Evolutionary conservation across 1,140 invertebrate genomes (phyloP).

Genomic region (Hirudo medicinalis): DNA sequence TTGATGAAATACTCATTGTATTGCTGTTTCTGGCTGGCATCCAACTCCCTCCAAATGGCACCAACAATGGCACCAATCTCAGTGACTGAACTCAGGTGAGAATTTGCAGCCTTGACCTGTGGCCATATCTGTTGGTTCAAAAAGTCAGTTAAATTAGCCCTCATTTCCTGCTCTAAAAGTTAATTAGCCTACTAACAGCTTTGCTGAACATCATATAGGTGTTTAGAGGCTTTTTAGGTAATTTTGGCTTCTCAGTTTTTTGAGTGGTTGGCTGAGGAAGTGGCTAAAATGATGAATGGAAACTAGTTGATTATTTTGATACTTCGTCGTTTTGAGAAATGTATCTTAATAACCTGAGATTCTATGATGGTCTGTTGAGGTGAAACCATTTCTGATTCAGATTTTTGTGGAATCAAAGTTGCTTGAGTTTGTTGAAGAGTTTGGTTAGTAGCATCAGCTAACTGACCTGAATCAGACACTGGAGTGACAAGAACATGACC

Average conservation of each 20-base stretch:
- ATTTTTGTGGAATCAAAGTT: slow-evolving; percentile 3
- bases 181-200: slow-evolving; percentile 20
- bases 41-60: slow-evolving; percentile 22
- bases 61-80: slow-evolving; percentile 25
- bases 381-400: slow-evolving; percentile 4
- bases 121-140: slow-evolving; percentile 22
- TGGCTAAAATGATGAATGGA: not conserved
- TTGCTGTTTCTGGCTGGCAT: slow-evolving; percentile 20
- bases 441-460: slow-evolving; percentile 1
- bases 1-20: slow-evolving; percentile 23
- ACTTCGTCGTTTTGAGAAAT: not conserved
- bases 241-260: slow-evolving; percentile 20
- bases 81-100: slow-evolving; percentile 19
- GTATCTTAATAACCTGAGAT: not conserved
- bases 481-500: slow-evolving; percentile 14
- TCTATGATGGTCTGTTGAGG: not conserved
- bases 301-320: not conserved
- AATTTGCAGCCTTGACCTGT: slow-evolving; percentile 21
- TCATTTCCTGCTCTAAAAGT: too few species aligned
- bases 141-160: too few species aligned
- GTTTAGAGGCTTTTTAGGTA: slow-evolving; percentile 23
- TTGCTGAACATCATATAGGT: slow-evolving; percentile 25
- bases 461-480: slow-evolving; percentile 1
- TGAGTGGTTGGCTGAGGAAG: not conserved
- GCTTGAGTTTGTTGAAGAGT: slow-evolving; percentile 5